Evolutionary conservation across 2,113 vertebrate genomes (phyloP).

Genomic region (Microtus richardsoni): DNA sequence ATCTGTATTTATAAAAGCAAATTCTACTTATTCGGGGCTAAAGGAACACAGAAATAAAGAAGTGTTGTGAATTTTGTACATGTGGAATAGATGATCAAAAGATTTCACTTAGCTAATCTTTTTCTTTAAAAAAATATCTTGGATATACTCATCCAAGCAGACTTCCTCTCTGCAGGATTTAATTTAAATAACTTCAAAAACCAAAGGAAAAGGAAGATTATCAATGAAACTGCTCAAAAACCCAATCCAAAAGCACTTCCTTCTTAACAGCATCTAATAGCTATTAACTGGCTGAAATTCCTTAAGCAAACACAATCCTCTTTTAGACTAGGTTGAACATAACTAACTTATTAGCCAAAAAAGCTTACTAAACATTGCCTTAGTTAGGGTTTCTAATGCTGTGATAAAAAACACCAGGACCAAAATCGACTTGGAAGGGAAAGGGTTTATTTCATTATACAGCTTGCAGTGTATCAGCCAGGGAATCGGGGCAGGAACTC

Average conservation of each 20-base stretch:
- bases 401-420: neutral
- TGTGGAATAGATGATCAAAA: conserved; percentile 11
- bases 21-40: neutral
- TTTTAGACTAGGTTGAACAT: neutral
- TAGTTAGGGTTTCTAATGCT: neutral
- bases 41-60: conserved; percentile 10
- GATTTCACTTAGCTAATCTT: conserved; percentile 28
- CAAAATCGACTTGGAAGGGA: neutral
- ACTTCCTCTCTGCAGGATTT: neutral
- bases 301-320: neutral
- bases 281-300: conserved; percentile 48
- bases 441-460: neutral
- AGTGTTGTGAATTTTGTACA: neutral
- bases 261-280: conserved; percentile 25
- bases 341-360: conserved; percentile 33
- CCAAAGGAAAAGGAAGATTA: conserved; percentile 44
- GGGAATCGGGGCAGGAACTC: neutral
- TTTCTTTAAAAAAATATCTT: conserved; percentile 2
- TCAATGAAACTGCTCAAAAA: conserved; percentile 3
- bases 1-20: conserved; percentile 38
- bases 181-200: conserved; percentile 56
- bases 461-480: neutral
- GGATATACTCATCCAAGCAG: conserved; percentile 5
- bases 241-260: conserved; percentile 1
- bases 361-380: neutral